Evolutionary conservation across 2,888 invertebrate genomes (phyloP), one percentile per base, ranked within the genome.

Genomic region (Lithophane ornitopus): DNA sequence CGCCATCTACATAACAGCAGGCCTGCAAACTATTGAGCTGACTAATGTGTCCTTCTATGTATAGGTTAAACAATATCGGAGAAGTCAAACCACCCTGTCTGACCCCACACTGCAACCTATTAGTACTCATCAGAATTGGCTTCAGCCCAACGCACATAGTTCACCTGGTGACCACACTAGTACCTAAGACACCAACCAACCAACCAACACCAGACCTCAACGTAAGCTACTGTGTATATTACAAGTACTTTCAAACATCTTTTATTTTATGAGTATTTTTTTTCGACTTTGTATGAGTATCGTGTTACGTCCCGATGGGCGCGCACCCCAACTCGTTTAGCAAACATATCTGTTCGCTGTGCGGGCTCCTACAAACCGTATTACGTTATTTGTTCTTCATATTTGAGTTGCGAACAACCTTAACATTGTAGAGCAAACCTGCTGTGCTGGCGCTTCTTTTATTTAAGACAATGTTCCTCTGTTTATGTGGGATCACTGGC

Each of bases 321-420:
- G 34, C 9, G 34, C 41, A 11, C 46, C 79, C 58, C 52, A 54
- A 52, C 82, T 71, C 73, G 59, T 49, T 81, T 39, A 49, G 69
- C 83, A 85, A 85, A 84, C 84, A 84, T 84, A 85, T 84, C 83
- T 78, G 85, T 78, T 66, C 78, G 34, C 52, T 28, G 70, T 76
- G 78, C 78, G 49, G 82, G 85, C 68, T 85, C 78, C 68, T 85
- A 68, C 81, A 70, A 86, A 83, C 87, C 81, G 84, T 85, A 82
- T 90, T 86, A 89, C 74, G 67, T 69, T 88, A 85, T 89, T 88
- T 88, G 87, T 84, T 85, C 85, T 81, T 82, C 73, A 85, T 87
- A 86, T 89, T 89, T 87, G 87, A 86, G 83, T 88, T 82, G 70
- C 79, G 41, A 76, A 74, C 88, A 81, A 88, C 87, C 81, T 87